Evolutionary conservation across 2,888 invertebrate genomes (phyloP).

Genomic region (Yponomeuta malinellus): DNA sequence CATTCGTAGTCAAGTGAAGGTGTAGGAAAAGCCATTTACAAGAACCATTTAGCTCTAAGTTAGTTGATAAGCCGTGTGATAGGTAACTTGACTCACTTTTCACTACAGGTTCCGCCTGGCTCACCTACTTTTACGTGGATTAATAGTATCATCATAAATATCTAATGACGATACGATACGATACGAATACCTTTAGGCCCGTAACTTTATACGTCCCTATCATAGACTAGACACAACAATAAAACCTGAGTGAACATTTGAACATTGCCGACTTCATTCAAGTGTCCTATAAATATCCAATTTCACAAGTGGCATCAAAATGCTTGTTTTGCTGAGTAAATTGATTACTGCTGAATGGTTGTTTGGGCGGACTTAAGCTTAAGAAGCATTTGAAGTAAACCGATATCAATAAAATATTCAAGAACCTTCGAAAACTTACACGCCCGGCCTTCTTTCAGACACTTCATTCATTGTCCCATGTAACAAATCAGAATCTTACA

Average conservation of each 20-base stretch:
- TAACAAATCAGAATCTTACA: too few relatives aligned
- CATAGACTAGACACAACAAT: not conserved
- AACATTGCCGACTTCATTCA: not conserved
- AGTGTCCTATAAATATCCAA: not conserved
- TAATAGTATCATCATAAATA: conserved; percentile 17
- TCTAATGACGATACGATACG: conserved; percentile 8
- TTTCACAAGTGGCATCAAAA: not conserved
- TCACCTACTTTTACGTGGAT: conserved; percentile 17
- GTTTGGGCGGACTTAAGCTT: too few relatives aligned
- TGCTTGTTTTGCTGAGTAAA: not conserved
- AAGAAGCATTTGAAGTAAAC: too few relatives aligned
- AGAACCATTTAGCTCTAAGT: conserved; percentile 8
- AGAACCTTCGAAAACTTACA: too few relatives aligned
- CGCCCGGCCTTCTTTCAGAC: too few relatives aligned
- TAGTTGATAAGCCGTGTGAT: conserved; percentile 14
- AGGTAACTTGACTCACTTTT: conserved; percentile 12
- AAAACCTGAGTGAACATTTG: not conserved
- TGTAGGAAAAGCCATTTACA: not conserved
- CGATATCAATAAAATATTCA: too few relatives aligned
- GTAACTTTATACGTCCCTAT: not conserved
- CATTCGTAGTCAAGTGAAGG: not conserved
- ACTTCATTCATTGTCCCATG: too few relatives aligned
- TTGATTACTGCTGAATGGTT: not conserved
- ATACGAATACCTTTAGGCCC: not conserved
- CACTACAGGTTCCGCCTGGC: conserved; percentile 15